phyloP scores from a whole-genome alignment of 2,797 vertebrate genomes.

The Bradypodion pumilum region DNA sequence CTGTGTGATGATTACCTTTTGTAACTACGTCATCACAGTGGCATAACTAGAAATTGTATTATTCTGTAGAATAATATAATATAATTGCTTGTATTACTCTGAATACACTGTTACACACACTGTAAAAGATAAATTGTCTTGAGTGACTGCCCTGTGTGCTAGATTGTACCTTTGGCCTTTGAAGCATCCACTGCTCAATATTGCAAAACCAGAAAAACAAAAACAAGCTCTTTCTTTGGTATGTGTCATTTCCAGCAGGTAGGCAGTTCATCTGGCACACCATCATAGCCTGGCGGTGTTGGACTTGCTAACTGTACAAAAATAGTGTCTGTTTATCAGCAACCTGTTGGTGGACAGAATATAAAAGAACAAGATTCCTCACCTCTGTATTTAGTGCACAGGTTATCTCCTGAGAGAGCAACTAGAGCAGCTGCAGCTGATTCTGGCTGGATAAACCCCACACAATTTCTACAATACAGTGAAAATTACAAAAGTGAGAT shows the following conservation, averaged over 20 bases:
- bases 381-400: conserved; percentile 84
- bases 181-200: not conserved
- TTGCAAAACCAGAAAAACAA: not conserved
- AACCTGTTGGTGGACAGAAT: not conserved
- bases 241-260: not conserved
- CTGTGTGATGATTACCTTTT: too few species aligned
- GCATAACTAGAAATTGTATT: too few species aligned
- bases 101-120: too few species aligned
- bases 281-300: not conserved
- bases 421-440: conserved; percentile 78
- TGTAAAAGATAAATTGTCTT: too few species aligned
- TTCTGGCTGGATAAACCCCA: conserved; percentile 65
- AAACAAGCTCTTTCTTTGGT: too few species aligned
- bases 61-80: too few species aligned
- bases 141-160: too few species aligned
- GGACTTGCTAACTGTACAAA: conserved; percentile 19
- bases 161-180: not conserved
- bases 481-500: conserved; percentile 6
- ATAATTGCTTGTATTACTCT: too few species aligned
- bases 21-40: too few species aligned
- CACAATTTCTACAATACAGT: conserved; percentile 63
- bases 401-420: conserved; percentile 80
- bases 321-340: not conserved
- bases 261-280: not conserved
- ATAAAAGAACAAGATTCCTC: conserved; percentile 30